Evolutionary conservation across 2,113 vertebrate genomes (phyloP).

Genomic region (Vulpes ferrilata): DNA sequence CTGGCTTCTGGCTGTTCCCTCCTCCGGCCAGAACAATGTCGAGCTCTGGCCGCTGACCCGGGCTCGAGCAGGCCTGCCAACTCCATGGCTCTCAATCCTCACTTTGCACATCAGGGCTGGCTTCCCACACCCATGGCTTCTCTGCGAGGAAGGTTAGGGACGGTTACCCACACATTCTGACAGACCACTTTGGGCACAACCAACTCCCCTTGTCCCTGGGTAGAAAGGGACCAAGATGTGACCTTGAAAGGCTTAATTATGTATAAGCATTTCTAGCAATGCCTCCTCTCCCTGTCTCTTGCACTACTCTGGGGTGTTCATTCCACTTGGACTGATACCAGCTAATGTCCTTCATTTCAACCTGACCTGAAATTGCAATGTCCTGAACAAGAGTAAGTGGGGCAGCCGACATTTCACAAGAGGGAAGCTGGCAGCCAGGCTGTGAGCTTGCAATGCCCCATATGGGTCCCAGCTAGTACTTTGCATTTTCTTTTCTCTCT

Average conservation of each 20-base stretch:
- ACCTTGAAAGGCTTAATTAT: not conserved
- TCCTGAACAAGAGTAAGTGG: constrained; percentile 68
- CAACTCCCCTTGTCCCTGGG: not conserved
- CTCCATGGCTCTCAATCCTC: not conserved
- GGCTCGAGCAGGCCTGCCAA: constrained; percentile 62
- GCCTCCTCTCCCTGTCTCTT: not conserved
- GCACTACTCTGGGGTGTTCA: not conserved
- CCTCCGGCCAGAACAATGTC: constrained; percentile 59
- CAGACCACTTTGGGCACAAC: not conserved
- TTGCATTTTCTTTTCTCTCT: not conserved
- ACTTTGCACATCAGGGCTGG: not conserved
- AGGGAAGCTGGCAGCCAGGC: constrained; percentile 48
- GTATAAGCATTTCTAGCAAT: not conserved
- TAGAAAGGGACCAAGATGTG: not conserved
- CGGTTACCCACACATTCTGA: too few species aligned
- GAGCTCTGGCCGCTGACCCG: constrained; percentile 29
- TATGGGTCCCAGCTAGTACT: not conserved
- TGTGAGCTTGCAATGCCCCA: not conserved
- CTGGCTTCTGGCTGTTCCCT: constrained; percentile 47
- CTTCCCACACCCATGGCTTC: not conserved
- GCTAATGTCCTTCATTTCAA: constrained; percentile 10
- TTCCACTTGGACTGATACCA: constrained; percentile 70
- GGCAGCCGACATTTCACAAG: constrained; percentile 31
- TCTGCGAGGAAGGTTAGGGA: not conserved
- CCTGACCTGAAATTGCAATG: constrained; percentile 78